Percentiles rank a stretch among this genome's conserved stretches.
phyloP scores from a whole-genome alignment of 2,888 invertebrate species.

The Megalurothrips usitatus region DNA sequence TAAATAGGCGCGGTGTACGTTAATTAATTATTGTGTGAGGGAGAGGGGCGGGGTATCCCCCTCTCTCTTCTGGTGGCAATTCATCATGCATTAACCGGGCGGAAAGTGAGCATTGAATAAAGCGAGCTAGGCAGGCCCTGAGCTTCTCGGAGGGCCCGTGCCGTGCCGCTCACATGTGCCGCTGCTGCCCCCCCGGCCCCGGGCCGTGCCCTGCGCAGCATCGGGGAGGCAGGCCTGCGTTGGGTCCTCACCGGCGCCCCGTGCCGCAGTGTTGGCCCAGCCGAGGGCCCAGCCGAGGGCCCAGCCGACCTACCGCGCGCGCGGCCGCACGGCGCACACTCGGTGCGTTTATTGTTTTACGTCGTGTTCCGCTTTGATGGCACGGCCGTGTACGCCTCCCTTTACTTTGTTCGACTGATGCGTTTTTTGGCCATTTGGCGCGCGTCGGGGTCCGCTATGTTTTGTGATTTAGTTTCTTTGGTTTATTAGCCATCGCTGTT shows the following conservation, averaged over 20 bases:
- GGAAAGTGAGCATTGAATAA: constrained; percentile 1
- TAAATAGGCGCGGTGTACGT: neutral
- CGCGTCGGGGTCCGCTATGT: too few species aligned
- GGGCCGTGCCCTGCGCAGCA: neutral
- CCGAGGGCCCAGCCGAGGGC: too few species aligned
- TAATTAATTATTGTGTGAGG: neutral
- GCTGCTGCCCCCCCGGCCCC: neutral
- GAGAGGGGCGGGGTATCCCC: neutral
- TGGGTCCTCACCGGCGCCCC: too few species aligned
- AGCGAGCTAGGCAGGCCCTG: neutral
- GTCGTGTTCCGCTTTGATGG: neutral
- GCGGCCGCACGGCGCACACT: too few species aligned
- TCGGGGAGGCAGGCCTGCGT: neutral
- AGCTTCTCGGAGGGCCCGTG: neutral
- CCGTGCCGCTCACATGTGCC: too few species aligned
- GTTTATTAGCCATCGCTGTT: too few species aligned
- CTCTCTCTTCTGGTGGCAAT: neutral
- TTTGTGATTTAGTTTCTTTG: too few species aligned
- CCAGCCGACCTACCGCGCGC: neutral
- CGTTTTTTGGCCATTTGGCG: too few species aligned
- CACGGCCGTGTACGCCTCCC: too few species aligned
- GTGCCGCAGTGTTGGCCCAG: neutral
- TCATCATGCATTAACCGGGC: neutral
- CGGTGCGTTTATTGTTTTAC: neutral
- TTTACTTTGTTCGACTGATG: too few species aligned